Percentiles rank a stretch among this genome's conserved stretches.
phyloP scores from a whole-genome alignment of 1,140 invertebrate species.

The Leptopilina clavipes region DNA sequence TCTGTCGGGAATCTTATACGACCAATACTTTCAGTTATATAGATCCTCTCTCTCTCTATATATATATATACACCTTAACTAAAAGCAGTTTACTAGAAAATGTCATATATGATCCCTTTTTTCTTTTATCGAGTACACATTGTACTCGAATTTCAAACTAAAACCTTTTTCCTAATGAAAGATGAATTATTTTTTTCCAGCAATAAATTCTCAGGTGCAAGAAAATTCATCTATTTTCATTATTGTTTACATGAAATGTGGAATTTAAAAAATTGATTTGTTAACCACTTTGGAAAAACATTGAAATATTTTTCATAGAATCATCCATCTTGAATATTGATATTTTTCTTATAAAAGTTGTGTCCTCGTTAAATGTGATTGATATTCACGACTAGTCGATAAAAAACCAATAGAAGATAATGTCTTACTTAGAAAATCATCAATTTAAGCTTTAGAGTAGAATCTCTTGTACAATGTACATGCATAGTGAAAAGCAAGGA shows the following conservation, averaged over 20 bases:
- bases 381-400: conserved; percentile 7
- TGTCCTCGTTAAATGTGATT: background rate
- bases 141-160: conserved; percentile 7
- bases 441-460: conserved; percentile 17
- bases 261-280: background rate
- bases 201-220: no score
- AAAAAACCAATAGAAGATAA: conserved; percentile 10
- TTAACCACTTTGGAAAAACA: background rate
- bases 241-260: no score
- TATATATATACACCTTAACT: background rate
- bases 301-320: background rate
- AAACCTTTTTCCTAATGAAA: conserved; percentile 13
- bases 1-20: conserved; percentile 44
- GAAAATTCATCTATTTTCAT: no score
- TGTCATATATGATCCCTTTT: conserved; percentile 8
- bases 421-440: background rate
- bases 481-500: background rate
- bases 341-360: background rate
- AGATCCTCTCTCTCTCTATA: background rate
- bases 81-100: conserved; percentile 15
- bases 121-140: background rate
- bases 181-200: background rate
- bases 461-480: background rate
- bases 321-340: background rate
- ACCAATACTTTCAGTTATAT: conserved; percentile 37